Base-by-base conservation (phyloP, 2,888 invertebrate species). In the Phorcus lineatus region DNA sequence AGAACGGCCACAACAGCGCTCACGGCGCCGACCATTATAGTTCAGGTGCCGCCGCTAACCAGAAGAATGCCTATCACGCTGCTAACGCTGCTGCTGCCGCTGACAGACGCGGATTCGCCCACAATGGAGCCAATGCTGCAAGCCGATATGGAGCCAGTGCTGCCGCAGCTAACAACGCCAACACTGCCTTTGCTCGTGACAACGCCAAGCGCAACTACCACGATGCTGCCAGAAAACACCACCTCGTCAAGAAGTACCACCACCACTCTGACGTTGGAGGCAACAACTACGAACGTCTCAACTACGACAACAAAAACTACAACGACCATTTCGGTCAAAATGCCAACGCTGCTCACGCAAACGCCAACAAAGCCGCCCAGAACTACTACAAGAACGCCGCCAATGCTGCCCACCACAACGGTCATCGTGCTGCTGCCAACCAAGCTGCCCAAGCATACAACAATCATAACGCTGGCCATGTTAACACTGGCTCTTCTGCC, bases 271-370 rank as follows among this genome's bases (percentile, higher is more conserved):
- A 67, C 22, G 67, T 13, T 36, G 67, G 67, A 2, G 67, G 67
- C 67, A 67, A 28, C 67, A 67, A 67, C 28, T 57, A 55, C 36
- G 55, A 24, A 53, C 19, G 54, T 36, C 31, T 57, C 53, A 19
- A 53, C 76, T 76, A 53, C 54, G 28, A 76, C 76, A 53, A 53
- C 47, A 53, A 76, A 16, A 53, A 76, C 24, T 76, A 76, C 76
- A 53, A 76, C 54, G 52, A 76, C n/a, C 54, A 76, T 24, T 76
- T 53, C 76, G 52, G 53, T 17, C 28, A 17, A 24, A 19, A 53
- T 22, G 52, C 52, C 40, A 28, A 76, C 53, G 28, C 47, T 54
- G 28, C 47, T n/a, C 28, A 76, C 76, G 13, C 16, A 4, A 28
- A 40, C 52, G 52, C 52, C 52, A 53, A 76, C 24, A 28, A 76